phyloP scores from a whole-genome alignment of 2,888 invertebrate species.

The Spodoptera littoralis region DNA sequence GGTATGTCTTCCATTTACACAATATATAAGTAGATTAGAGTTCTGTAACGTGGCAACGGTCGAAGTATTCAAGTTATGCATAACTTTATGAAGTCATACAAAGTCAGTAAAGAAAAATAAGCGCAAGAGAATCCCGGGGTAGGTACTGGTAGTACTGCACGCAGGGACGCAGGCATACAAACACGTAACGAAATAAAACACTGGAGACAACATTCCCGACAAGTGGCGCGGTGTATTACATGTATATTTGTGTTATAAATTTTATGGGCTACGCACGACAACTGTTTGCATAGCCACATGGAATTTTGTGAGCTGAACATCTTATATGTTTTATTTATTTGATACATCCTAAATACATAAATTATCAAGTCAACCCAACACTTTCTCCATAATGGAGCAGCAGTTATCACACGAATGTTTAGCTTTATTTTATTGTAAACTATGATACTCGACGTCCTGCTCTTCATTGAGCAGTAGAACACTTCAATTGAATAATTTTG shows the following conservation, averaged over 20 bases:
- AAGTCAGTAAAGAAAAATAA: conserved; percentile 18
- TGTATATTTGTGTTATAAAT: conserved; percentile 80
- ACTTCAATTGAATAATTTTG: conserved; percentile 42
- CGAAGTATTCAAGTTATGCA: conserved; percentile 17
- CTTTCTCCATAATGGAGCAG: conserved; percentile 28
- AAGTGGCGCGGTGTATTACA: conserved; percentile 65
- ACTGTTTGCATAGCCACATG: conserved; percentile 78
- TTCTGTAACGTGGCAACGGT: conserved; percentile 1
- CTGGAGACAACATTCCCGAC: conserved; percentile 77
- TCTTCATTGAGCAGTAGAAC: background rate
- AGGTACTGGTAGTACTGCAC: conserved; percentile 56
- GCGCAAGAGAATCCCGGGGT: conserved; percentile 17
- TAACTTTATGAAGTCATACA: conserved; percentile 1
- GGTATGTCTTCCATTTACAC: conserved; percentile 5
- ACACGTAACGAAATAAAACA: conserved; percentile 73
- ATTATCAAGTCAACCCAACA: conserved; percentile 38
- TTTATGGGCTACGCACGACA: conserved; percentile 74
- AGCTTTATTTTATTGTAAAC: conserved; percentile 13
- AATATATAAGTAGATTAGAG: conserved; percentile 1
- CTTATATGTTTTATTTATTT: conserved; percentile 47
- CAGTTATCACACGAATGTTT: conserved; percentile 23
- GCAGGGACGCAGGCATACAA: conserved; percentile 64
- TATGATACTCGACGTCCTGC: too few species aligned
- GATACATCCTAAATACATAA: conserved; percentile 55
- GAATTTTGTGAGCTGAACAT: conserved; percentile 72